These are phyloP conservation scores for Thunnus thynnus DNA, from an alignment of 2,113 vertebrate species.

Conservation along the genomic window DNA sequence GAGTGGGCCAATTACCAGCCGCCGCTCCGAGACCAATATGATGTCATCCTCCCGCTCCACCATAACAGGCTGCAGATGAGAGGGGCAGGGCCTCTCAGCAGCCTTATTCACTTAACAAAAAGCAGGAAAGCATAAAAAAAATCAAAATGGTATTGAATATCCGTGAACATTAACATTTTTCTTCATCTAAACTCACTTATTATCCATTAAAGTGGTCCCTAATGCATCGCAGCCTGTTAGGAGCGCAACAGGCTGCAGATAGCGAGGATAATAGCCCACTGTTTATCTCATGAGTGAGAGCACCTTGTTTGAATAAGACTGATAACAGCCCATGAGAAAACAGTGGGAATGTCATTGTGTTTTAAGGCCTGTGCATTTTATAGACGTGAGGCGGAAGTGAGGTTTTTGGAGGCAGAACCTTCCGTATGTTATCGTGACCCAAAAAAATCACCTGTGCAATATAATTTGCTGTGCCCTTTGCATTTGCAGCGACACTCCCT, in stretches of 20 bases:
- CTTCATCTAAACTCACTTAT: constrained; percentile 56
- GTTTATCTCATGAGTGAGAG: constrained; percentile 54
- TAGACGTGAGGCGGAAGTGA: constrained; percentile 39
- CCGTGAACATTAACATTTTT: constrained; percentile 65
- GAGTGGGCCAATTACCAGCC: constrained; percentile 83
- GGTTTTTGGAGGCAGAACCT: constrained; percentile 3
- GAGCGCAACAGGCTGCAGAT: constrained; percentile 44
- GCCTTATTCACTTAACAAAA: constrained; percentile 70
- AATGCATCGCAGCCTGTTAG: constrained; percentile 48
- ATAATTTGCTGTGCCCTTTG: constrained; percentile 31
- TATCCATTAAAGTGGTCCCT: constrained; percentile 41
- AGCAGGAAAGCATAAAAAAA: constrained; percentile 57
- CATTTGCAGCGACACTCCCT: constrained; percentile 37
- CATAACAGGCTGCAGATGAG: constrained; percentile 87
- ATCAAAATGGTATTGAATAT: constrained; percentile 56
- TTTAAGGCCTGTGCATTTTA: constrained; percentile 33
- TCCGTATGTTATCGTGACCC: constrained; percentile 28
- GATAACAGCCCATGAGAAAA: constrained; percentile 73
- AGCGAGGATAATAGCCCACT: constrained; percentile 55
- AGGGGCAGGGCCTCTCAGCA: constrained; percentile 70
- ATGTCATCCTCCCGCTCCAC: constrained; percentile 81
- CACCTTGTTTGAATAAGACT: constrained; percentile 70
- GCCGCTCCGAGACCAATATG: constrained; percentile 80
- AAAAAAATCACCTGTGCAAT: constrained; percentile 37
- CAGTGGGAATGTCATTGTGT: constrained; percentile 32